Evolutionary conservation across 2,797 vertebrate species (phyloP).

Genomic region (Pogoniulus pusillus): DNA sequence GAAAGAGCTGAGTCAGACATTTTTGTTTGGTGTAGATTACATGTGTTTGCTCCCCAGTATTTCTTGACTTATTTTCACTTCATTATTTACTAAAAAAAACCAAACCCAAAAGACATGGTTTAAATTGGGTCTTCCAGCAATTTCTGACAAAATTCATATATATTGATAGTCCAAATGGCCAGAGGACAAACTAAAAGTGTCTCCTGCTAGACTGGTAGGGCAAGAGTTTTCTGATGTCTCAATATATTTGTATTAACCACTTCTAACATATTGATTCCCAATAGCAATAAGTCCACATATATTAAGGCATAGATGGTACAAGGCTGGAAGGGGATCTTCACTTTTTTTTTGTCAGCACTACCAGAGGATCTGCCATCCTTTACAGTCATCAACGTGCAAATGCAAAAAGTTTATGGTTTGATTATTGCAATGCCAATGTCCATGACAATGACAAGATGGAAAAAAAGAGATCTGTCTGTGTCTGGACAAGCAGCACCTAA

Average conservation of each 20-base stretch:
- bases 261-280: neutral
- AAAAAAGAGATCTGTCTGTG: neutral
- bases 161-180: neutral
- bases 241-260: neutral
- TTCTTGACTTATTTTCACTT: neutral
- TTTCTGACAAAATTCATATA: neutral
- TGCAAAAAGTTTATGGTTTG: neutral
- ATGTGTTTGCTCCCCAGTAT: neutral
- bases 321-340: neutral
- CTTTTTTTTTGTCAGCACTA: neutral
- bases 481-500: neutral
- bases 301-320: neutral
- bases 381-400: neutral
- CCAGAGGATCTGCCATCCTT: neutral
- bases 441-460: neutral
- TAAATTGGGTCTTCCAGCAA: neutral
- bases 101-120: fast-evolving
- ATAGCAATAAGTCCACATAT: neutral
- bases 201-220: neutral
- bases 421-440: neutral
- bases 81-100: neutral
- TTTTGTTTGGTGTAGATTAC: neutral
- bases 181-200: neutral
- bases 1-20: neutral
- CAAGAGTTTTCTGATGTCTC: neutral